Base-by-base conservation (phyloP, 2,888 invertebrate genomes). In the Machimus rusticus region DNA sequence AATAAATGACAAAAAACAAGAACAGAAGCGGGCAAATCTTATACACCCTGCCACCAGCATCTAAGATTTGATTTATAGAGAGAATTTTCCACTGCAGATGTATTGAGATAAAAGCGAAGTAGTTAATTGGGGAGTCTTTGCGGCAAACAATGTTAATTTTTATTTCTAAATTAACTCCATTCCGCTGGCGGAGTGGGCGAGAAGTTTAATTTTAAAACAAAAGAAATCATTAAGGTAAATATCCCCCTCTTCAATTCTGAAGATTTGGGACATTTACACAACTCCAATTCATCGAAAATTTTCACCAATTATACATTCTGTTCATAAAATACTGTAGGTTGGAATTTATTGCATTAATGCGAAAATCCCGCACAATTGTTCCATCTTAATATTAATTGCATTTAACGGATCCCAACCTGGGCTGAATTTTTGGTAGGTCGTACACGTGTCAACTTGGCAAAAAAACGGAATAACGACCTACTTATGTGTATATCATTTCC, bases 1-100 rank as follows among this genome's bases (percentile, higher is more conserved):
- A 84, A 84, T 84, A 84, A 84, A 84, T 84, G 84, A 84, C 81
- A 81, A 81, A 55, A 81, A 84, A 84, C 57, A 84, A 84, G 84
- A 84, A 84, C 57, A 19, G 74, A 79, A 79, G 43, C 43, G 74
- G 51, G 37, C 55, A 31, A 84, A 39, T 84, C 43, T 66, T 84
- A 14, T 39, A 84, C 66, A 84, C 84, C 57, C 34, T 74, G 84
- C 84, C 84, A 84, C 84, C 84, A 37, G 66, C 84, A 84, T 43
- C 57, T 37, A 66, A 37, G 43, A 39, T 66, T 84, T 84, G 84
- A 84, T 84, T 84, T 84, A 84, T 84, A 39, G 84, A 34, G 66
- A 37, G 51, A 66, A 84, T 66, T 84, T 37, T 57, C 34, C 16
- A 66, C 66, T 84, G 84, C 66, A 84, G 84, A 84, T 84, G 66